These are phyloP conservation scores for Pogonomyrmex californicus DNA, from an alignment of 1,140 invertebrate genomes.

Conservation along the genomic window DNA sequence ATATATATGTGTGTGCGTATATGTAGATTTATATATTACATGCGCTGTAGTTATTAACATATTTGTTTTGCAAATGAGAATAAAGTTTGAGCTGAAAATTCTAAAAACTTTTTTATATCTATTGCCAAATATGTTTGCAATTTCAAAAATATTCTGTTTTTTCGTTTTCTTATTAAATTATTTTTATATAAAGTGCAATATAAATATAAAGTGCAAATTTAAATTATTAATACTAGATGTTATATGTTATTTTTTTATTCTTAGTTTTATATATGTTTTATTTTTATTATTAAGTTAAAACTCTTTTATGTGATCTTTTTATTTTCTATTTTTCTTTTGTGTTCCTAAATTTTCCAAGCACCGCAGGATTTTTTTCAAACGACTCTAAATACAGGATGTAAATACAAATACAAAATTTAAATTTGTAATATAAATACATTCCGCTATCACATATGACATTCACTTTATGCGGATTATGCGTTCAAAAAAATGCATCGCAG, in stretches of 20 bases:
- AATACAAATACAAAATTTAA: slow-evolving; percentile 20
- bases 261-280: not conserved
- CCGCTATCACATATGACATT: slow-evolving; percentile 9
- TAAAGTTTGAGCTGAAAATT: not conserved
- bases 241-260: slow-evolving; percentile 2
- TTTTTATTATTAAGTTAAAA: slow-evolving; percentile 6
- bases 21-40: slow-evolving; percentile 25
- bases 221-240: slow-evolving; percentile 12
- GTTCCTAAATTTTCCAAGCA: slow-evolving; percentile 34
- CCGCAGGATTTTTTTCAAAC: not conserved
- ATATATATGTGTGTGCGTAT: no score
- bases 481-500: slow-evolving; percentile 42
- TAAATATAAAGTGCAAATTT: slow-evolving; percentile 38
- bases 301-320: not conserved
- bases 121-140: not conserved
- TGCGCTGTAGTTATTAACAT: not conserved
- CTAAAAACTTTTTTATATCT: not conserved
- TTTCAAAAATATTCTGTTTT: slow-evolving; percentile 6
- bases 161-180: not conserved
- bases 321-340: slow-evolving; percentile 24
- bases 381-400: not conserved
- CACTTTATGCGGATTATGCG: not conserved
- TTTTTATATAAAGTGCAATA: not conserved
- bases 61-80: slow-evolving; percentile 5
- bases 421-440: slow-evolving; percentile 51